Evolutionary conservation across 2,797 vertebrate species (phyloP).

Genomic region (Cirrhinus molitorella): DNA sequence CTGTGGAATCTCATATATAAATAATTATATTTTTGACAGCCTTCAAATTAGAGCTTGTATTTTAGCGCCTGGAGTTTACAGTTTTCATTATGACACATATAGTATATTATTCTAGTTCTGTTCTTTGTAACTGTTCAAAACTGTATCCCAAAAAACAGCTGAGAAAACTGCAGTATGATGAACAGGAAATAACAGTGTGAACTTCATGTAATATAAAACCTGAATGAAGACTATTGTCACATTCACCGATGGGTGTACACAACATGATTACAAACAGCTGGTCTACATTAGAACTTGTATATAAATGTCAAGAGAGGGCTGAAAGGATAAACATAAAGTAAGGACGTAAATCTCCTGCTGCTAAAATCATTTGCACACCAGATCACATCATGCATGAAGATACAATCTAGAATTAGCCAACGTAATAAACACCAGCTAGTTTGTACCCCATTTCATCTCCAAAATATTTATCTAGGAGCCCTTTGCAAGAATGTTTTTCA

Average conservation of each 20-base stretch:
- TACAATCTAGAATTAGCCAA: not conserved
- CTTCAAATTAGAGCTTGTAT: not conserved
- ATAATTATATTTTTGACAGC: not conserved
- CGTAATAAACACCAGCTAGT: constrained; percentile 29
- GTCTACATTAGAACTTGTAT: not conserved
- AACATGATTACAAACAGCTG: constrained; percentile 15
- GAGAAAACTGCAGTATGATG: not conserved
- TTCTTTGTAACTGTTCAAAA: not conserved
- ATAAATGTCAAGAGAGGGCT: not conserved
- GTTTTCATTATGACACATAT: not conserved
- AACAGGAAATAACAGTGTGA: not conserved
- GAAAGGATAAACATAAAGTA: not conserved
- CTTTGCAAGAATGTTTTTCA: constrained; percentile 20
- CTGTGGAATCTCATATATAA: not conserved
- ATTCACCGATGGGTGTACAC: not conserved
- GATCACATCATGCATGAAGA: not conserved
- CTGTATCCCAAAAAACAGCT: not conserved
- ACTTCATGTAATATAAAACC: not conserved
- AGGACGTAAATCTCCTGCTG: not conserved
- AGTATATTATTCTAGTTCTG: not conserved
- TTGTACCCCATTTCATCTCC: constrained; percentile 16
- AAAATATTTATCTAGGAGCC: constrained; percentile 48
- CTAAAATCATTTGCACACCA: constrained; percentile 15
- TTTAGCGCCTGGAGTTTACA: not conserved
- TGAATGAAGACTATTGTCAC: not conserved